These are phyloP conservation scores for Ladona fulva DNA, from an alignment of 1,140 invertebrate genomes.

Conservation along the genomic window DNA sequence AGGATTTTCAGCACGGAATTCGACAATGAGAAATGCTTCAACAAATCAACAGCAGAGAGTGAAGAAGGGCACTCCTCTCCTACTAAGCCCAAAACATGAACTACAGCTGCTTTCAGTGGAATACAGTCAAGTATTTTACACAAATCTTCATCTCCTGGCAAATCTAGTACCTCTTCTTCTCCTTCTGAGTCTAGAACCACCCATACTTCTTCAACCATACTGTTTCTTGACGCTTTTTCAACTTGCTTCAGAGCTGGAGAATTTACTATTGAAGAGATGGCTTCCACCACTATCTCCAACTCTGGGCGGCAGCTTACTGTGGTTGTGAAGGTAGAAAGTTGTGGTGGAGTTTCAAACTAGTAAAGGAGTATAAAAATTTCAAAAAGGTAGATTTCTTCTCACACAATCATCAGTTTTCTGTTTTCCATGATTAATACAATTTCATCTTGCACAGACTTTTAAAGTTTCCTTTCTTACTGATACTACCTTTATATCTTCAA, in stretches of 20 bases:
- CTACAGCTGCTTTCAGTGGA: background rate
- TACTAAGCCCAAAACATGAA: background rate
- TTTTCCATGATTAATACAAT: too few species aligned
- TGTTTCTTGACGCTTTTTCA: too few species aligned
- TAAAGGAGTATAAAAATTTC: too few species aligned
- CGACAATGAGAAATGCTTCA: background rate
- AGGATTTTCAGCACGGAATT: background rate
- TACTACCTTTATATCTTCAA: too few species aligned
- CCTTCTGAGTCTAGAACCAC: background rate
- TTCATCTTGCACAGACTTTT: too few species aligned
- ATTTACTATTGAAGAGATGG: background rate
- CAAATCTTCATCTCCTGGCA: background rate
- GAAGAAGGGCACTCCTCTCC: background rate
- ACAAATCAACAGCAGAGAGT: background rate
- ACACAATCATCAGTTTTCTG: too few species aligned
- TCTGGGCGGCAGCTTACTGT: background rate
- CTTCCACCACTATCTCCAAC: background rate
- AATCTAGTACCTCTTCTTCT: background rate
- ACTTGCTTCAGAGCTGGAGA: too few species aligned
- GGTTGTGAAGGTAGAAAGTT: too few species aligned
- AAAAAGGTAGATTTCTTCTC: too few species aligned
- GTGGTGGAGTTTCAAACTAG: too few species aligned
- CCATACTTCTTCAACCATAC: background rate
- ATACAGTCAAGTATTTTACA: background rate
- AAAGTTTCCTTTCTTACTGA: too few species aligned